These are phyloP conservation scores for Lysandra bellargus DNA, from an alignment of 2,888 invertebrate species.

Conservation along the genomic window DNA sequence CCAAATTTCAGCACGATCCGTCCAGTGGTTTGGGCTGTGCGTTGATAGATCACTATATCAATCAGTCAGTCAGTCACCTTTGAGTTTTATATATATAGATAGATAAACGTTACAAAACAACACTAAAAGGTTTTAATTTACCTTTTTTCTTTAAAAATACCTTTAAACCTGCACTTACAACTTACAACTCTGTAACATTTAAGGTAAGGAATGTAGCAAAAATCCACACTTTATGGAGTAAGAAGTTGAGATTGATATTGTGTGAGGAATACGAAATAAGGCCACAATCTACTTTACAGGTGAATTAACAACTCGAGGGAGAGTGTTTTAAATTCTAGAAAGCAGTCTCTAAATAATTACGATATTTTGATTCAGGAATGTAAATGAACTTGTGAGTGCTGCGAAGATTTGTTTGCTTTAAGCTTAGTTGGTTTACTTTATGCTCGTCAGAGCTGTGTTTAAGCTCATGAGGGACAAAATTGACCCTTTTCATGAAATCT, in stretches of 20 bases:
- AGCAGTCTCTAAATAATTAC: conserved; percentile 53
- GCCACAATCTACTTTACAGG: conserved; percentile 24
- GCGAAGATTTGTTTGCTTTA: not conserved
- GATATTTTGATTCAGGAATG: conserved; percentile 58
- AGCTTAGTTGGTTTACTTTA: not conserved
- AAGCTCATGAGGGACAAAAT: not conserved
- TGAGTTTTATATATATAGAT: no score
- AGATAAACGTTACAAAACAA: no score
- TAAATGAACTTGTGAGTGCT: conserved; percentile 50
- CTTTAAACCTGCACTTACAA: not conserved
- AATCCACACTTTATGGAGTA: conserved; percentile 18
- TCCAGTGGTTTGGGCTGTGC: no score
- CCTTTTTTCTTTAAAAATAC: no score
- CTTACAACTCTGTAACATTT: not conserved
- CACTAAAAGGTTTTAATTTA: no score
- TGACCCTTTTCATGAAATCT: not conserved
- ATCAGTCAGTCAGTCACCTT: no score
- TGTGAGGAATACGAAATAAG: conserved; percentile 31
- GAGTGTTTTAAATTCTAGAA: conserved; percentile 26
- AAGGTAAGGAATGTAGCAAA: not conserved
- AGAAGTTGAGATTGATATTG: conserved; percentile 32
- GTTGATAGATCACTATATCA: no score
- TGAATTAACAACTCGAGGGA: conserved; percentile 25
- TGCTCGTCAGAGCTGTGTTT: not conserved
- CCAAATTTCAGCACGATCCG: no score